A percentile compares a stretch with the other conserved stretches of the same genome.
phyloP scores from a whole-genome alignment of 2,888 invertebrate species.

The Drosophila bunnanda region DNA sequence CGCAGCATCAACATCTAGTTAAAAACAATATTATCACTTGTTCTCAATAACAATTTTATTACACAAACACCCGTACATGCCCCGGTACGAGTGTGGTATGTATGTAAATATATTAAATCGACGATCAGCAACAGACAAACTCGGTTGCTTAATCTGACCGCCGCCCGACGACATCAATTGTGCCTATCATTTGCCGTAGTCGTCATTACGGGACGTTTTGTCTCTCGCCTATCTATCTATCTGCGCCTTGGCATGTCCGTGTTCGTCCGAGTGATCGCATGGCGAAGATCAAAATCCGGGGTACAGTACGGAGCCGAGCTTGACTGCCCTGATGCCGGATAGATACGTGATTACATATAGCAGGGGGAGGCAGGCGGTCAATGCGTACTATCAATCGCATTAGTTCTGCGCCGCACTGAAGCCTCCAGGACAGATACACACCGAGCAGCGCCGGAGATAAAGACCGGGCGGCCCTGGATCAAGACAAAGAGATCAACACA shows the following conservation, averaged over 20 bases:
- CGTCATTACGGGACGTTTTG: constrained; percentile 45
- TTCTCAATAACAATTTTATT: constrained; percentile 81
- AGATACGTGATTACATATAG: constrained; percentile 32
- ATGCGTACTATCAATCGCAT: background rate
- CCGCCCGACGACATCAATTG: constrained; percentile 47
- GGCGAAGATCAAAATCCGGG: constrained; percentile 76
- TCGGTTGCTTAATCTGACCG: constrained; percentile 74
- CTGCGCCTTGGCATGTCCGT: constrained; percentile 56
- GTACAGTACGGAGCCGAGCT: constrained; percentile 43
- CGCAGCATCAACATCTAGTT: constrained; percentile 83
- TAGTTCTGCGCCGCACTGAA: constrained; percentile 18
- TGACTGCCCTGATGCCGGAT: constrained; percentile 58
- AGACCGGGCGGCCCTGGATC: constrained; percentile 27
- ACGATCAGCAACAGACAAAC: constrained; percentile 47
- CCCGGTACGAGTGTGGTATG: constrained; percentile 13
- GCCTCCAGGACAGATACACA: constrained; percentile 44
- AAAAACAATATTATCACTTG: constrained; percentile 84
- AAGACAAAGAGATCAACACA: constrained; percentile 66
- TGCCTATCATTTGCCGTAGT: constrained; percentile 44
- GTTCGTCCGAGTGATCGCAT: constrained; percentile 63
- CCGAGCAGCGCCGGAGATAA: constrained; percentile 20
- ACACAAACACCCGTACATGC: constrained; percentile 41
- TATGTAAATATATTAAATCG: constrained; percentile 43
- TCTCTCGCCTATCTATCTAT: constrained; percentile 56
- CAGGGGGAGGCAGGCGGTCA: background rate